Base-by-base conservation (phyloP, 2,797 vertebrate species). In the Myotis myotis region DNA sequence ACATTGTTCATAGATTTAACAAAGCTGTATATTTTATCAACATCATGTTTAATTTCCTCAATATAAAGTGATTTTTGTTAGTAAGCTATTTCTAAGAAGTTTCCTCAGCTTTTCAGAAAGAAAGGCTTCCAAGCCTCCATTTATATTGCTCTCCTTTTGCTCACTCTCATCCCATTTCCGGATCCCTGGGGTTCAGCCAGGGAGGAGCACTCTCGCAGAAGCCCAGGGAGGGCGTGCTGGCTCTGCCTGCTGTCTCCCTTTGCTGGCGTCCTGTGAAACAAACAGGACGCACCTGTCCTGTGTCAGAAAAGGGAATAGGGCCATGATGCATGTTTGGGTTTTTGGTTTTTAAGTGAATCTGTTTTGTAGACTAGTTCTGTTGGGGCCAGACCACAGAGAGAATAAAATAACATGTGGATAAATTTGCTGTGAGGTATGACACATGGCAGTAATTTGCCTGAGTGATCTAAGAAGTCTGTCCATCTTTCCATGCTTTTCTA, bases 301-400 rank as follows among this genome's bases (percentile, higher is more conserved):
- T 78, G 92, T 71, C 19, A 87, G 74, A 88, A 47, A 87, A 76
- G 13, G 47, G 12, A 71, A n/a, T n/a, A 30, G 4, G 22, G 20
- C 55, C 62, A 64, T 64, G 2, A 33, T 49, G 2, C 44, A 36
- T 47, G 23, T 81, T 22, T 66, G 44, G n/a, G 9, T 2, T 93
- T 93, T 87, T 38, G 8, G 6, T 89, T 95, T 95, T 55, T 71
- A 82, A 85, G 62, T 71, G 12, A 13, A 85, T 72, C 19, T 89
- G 11, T 88, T 88, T 87, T 71, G 36, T 74, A 79, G 28, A 49
- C 51, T 79, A 8, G 23, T 88, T 44, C 44, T 82, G 8, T 49
- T 82, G 55, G 70, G 47, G 6, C 11, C 76, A 95, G 57, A 49
- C 11, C n/a, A 33, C 49, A 70, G 72, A 93, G 36, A 78, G 51